Evolutionary conservation across 64 coral and sea anemone genomes (phyloP), one percentile per base, ranked within the genome.

Genomic region (Actinia tenebrosa): DNA sequence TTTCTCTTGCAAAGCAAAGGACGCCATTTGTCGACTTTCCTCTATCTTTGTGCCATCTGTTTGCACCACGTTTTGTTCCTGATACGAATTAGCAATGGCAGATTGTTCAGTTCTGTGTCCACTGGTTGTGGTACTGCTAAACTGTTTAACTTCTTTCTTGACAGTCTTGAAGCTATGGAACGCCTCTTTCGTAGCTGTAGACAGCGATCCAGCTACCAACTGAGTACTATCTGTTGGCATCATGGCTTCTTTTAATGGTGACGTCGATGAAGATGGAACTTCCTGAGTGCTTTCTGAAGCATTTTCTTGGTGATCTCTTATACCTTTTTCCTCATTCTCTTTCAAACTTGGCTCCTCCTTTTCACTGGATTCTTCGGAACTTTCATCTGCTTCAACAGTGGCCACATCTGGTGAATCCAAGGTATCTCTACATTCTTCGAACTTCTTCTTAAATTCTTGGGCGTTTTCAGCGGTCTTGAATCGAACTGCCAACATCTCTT

Each of bases 401-500:
- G 79, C 18, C 22, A 25, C 22, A 27, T 9, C 69, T 83, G 88
- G 27, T 43, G 63, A 14, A 71, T 71, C 45, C 20, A 20, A 15
- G 7, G 1, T 23, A 53, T 54, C 88, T 75, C 45, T 60, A 64
- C 93, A 95, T 85, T 91, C 89, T 45, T 88, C 86, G 75, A 95
- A 95, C 50, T 84, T 79, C 25, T 84, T 78, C 50, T 91, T 91
- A 72, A 95, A 95, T 66, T 84, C 45, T 20, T 87, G 44, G 18
- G 93, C 89, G 6, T 64, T 64, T 64, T 61, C 80, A 55, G 72
- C 55, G 47, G 80, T 78, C 60, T 95, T 95, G 88, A 95, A 95
- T 18, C 89, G 81, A 20, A 95, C 86, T 64, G 93, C 93, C 2
- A 95, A 71, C 45, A 78, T 82, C 60, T 95, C 93, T 62, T 80